These are phyloP conservation scores for Ennomos fuscantarius DNA, from an alignment of 2,888 invertebrate genomes.

Conservation along the genomic window DNA sequence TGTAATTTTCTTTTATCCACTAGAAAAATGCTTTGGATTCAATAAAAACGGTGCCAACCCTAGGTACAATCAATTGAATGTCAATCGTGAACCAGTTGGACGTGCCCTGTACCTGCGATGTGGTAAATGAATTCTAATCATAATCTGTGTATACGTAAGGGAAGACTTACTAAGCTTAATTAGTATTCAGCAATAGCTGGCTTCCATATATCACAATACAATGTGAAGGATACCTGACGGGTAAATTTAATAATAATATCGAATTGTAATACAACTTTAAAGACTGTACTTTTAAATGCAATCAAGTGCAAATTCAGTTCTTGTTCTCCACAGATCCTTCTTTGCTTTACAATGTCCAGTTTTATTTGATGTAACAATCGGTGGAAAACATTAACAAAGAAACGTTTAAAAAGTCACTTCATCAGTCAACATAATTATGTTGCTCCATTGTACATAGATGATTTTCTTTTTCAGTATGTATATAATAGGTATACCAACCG, in stretches of 20 bases:
- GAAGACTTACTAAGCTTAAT: slow-evolving; percentile 36
- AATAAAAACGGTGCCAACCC: slow-evolving; percentile 32
- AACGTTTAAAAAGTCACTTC: neutral
- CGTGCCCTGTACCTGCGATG: slow-evolving; percentile 30
- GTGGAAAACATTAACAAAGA: slow-evolving; percentile 3
- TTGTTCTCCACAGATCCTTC: neutral
- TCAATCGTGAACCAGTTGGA: slow-evolving; percentile 42
- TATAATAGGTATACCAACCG: slow-evolving; percentile 25
- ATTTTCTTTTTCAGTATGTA: slow-evolving; percentile 14
- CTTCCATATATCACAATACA: slow-evolving; percentile 36
- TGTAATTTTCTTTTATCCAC: slow-evolving; percentile 29
- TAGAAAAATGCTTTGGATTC: slow-evolving; percentile 35
- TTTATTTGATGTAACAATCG: too few species aligned
- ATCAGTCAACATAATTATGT: neutral
- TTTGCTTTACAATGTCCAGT: too few species aligned
- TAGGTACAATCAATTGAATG: slow-evolving; percentile 37
- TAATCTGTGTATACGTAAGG: slow-evolving; percentile 35
- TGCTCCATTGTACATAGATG: slow-evolving; percentile 1
- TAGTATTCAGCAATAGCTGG: slow-evolving; percentile 45
- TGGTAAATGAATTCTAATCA: slow-evolving; percentile 45
- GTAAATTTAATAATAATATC: slow-evolving; percentile 33
- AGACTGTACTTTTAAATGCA: slow-evolving; percentile 6
- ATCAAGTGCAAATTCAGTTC: slow-evolving; percentile 8
- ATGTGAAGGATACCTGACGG: slow-evolving; percentile 37
- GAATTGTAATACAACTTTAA: slow-evolving; percentile 11